Evolutionary conservation across 1,140 invertebrate species (phyloP), one percentile per base, ranked within the genome.

Genomic region (Drosophila yakuba): DNA sequence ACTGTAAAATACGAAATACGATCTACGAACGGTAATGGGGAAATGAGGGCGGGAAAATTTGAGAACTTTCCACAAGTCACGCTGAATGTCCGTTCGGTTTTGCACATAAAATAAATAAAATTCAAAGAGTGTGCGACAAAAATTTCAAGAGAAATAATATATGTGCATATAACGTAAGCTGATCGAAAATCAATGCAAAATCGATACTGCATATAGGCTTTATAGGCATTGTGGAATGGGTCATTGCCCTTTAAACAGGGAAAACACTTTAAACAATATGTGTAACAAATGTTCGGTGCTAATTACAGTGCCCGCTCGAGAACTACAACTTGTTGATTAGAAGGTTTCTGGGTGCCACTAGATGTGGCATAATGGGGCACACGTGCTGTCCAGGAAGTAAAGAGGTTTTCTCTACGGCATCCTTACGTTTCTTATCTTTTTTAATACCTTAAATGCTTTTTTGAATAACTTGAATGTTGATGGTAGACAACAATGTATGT

Each of bases 241-340:
- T 64, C 80, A 82, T 45, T 64, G 76, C 79, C 59, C 64, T 38
- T 20, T 20, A 20, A 20, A 20, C 20, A 20, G 45, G 56, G 62
- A 60, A 81, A 45, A 78, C 67, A 63, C 63, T 63, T 50, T 39
- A 67, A 64, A 14, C 60, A 62, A 62, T 47, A 67, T 67, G 58
- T 63, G 44, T 64, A 44, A 44, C 64, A 68, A 66, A 63, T 66
- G 61, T 20, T 43, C 61, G 59, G 64, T 66, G 61, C 52, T 67
- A 68, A 63, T 68, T 54, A 44, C 61, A 44, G 20, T 25, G 23
- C 20, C 4, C 38, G 47, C 62, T 44, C 32, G 47, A 23, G 38
- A 68, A 54, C 43, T 62, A 15, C 45, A 36, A 39, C 60, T 35
- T 14, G 55, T 60, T 63, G 62, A 64, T 47, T 61, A 38, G 44